Evolutionary conservation across 2,797 vertebrate genomes (phyloP).

Genomic region (Streptopelia turtur): DNA sequence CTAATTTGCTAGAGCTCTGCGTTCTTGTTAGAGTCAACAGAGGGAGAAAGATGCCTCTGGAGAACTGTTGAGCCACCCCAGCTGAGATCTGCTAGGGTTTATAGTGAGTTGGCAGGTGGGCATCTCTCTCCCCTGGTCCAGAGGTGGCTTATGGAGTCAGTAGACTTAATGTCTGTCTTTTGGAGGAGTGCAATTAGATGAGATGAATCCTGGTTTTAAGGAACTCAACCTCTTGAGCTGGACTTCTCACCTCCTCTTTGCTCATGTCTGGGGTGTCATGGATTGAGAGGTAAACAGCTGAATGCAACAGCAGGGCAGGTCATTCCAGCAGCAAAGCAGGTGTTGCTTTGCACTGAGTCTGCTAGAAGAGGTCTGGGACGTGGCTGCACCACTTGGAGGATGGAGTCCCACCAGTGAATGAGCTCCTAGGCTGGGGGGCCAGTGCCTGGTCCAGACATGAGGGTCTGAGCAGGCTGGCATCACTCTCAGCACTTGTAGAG

Average conservation of each 20-base stretch:
- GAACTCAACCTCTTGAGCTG: neutral
- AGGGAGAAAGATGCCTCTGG: neutral
- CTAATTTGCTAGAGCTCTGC: neutral
- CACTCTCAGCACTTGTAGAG: neutral
- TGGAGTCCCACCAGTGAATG: neutral
- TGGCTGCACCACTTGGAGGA: neutral
- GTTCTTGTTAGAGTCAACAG: neutral
- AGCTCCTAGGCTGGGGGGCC: rapidly evolving
- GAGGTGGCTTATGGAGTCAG: neutral
- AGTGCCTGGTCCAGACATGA: neutral
- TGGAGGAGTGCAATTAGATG: neutral
- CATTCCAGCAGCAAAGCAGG: neutral
- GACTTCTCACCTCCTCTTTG: neutral
- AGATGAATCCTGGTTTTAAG: neutral
- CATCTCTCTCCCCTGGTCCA: neutral
- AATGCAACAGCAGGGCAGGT: neutral
- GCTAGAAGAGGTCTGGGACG: neutral
- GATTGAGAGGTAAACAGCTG: neutral
- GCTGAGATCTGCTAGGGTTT: neutral
- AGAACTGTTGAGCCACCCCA: neutral
- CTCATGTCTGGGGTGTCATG: neutral
- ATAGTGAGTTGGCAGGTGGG: neutral
- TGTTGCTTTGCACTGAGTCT: neutral
- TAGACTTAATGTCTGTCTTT: neutral
- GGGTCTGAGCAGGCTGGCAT: neutral